Conservation (phyloP, 2,113 vertebrate genomes). For the Mobula birostris region DNA sequence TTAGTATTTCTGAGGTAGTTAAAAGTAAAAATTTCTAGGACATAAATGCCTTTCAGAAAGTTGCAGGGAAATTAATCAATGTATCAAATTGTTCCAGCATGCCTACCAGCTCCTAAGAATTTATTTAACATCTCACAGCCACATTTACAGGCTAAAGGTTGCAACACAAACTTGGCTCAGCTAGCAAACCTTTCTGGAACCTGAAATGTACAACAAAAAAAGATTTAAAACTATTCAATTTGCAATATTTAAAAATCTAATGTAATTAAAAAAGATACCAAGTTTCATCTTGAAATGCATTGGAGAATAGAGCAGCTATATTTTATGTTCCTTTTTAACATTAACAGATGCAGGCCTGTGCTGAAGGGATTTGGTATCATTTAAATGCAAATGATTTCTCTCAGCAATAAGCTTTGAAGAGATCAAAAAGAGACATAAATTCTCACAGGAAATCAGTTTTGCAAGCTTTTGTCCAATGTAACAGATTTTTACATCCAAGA, state of each 20-base stretch:
- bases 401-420: constrained; percentile 10
- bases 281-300: neutral
- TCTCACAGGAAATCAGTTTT: constrained; percentile 34
- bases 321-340: neutral
- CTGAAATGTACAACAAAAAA: neutral
- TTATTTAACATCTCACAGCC: neutral
- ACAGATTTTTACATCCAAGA: neutral
- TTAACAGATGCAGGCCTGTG: constrained; percentile 11
- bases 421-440: constrained; percentile 33
- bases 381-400: constrained; percentile 36
- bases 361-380: constrained; percentile 25
- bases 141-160: neutral
- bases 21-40: neutral
- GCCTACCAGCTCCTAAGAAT: neutral
- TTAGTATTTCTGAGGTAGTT: neutral
- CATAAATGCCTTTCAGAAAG: neutral
- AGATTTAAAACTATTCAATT: neutral
- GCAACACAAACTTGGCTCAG: constrained; percentile 4
- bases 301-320: neutral
- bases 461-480: too few relatives aligned
- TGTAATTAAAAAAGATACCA: neutral
- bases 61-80: neutral
- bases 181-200: neutral
- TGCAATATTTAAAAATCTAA: neutral
- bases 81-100: constrained; percentile 1